Base-by-base conservation (phyloP, 2,888 invertebrate species). In the Agriopis aurantiaria region DNA sequence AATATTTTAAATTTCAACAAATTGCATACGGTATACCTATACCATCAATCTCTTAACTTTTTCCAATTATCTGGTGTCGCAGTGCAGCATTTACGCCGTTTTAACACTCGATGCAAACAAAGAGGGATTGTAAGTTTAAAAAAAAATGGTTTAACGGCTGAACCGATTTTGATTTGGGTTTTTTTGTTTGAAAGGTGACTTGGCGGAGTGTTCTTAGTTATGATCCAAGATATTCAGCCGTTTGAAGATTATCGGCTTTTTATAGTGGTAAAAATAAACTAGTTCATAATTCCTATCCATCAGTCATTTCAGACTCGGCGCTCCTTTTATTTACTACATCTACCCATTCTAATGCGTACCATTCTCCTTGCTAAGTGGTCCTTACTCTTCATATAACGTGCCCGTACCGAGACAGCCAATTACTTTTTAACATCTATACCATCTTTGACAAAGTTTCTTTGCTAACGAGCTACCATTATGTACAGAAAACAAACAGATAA, bases 401-500 rank as follows among this genome's bases (percentile, higher is more conserved):
- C 23, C 23, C 23, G 17, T 58, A 46, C 55, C 6, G 3, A 33
- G 33, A 41, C 41, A 40, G 12, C 10, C 45, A 14, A 43, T 45
- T 45, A 57, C 11, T n/a, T 57, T 17, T 17, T 17, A 57, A 45
- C 12, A 58, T 58, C 23, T 48, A n/a, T 45, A 48, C 33, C 46
- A 58, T 58, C 51, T 61, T 61, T 17, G 12, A 68, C 68, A 72
- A 69, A 73, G 10, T 45, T 43, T 52, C 55, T 49, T 43, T 17
- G 41, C 40, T 58, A 68, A 68, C 52, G 43, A 62, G 57, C 12
- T 41, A 52, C 45, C 12, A 68, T 63, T 62, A 60, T 14, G 45
- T 56, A 40, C 49, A 41, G 52, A 23, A 52, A 51, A 64, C 52
- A 61, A 64, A 66, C 61, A 69, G 68, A 70, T 46, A 61, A 60